phyloP scores from a whole-genome alignment of 2,888 invertebrate species.

The Tetramorium bicarinatum region DNA sequence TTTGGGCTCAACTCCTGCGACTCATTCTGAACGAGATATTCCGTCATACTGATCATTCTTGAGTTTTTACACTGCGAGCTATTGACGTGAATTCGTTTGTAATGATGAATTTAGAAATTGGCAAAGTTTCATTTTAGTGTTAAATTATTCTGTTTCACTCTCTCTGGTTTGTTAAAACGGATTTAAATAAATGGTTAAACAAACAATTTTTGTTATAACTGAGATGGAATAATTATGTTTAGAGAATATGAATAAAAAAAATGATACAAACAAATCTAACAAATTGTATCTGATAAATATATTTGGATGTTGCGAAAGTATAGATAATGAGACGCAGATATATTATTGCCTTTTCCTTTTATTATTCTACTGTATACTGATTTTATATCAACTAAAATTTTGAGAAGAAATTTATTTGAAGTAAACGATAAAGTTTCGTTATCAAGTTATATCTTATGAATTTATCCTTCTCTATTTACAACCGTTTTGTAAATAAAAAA shows the following conservation, averaged over 20 bases:
- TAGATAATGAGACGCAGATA: background rate
- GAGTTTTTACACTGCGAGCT: background rate
- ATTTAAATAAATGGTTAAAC: background rate
- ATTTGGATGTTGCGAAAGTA: conserved; percentile 4
- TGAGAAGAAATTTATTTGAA: background rate
- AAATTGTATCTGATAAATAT: background rate
- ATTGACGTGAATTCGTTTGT: background rate
- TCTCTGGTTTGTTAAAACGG: background rate
- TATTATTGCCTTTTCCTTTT: background rate
- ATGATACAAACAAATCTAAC: background rate
- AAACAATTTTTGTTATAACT: background rate
- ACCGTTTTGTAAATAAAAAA: background rate
- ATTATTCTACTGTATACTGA: background rate
- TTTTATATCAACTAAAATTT: background rate
- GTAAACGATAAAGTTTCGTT: background rate
- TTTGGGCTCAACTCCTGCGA: background rate
- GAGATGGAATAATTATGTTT: background rate
- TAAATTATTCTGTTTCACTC: background rate
- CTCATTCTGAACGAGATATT: conserved; percentile 3
- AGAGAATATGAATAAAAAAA: background rate
- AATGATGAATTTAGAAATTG: conserved; percentile 5
- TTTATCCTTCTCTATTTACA: background rate
- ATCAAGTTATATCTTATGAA: background rate
- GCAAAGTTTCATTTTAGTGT: background rate
- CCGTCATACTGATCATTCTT: background rate